phyloP scores from a whole-genome alignment of 2,113 vertebrate species.

The Sander lucioperca region DNA sequence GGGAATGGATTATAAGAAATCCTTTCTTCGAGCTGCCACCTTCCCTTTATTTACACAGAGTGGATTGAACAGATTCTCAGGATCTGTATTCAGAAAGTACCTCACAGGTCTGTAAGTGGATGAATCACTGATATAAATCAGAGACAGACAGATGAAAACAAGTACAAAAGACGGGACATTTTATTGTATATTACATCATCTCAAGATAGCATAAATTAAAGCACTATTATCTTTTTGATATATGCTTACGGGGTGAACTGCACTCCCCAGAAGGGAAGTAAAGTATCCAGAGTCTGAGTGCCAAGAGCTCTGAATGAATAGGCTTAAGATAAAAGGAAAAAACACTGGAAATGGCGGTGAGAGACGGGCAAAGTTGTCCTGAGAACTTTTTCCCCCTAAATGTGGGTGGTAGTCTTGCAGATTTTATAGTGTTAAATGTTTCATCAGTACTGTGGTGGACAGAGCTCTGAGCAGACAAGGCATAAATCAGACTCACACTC shows the following conservation, averaged over 20 bases:
- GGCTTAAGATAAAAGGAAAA: neutral
- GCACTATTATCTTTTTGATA: conserved; percentile 43
- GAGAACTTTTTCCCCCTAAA: neutral
- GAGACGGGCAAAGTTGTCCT: neutral
- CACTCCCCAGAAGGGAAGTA: conserved; percentile 13
- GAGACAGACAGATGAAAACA: conserved; percentile 46
- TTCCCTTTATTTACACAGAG: neutral
- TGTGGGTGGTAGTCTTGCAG: conserved; percentile 24
- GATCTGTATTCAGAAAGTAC: neutral
- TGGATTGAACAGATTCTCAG: neutral
- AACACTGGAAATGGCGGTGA: neutral
- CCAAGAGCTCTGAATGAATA: conserved; percentile 3
- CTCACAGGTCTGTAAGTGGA: neutral
- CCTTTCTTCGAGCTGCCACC: neutral
- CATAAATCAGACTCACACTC: conserved; percentile 29
- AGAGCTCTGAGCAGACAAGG: conserved; percentile 39
- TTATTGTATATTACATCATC: conserved; percentile 51
- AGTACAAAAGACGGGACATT: conserved; percentile 21
- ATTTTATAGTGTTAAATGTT: conserved; percentile 64
- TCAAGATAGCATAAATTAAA: conserved; percentile 25
- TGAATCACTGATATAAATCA: conserved; percentile 35
- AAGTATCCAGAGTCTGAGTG: neutral
- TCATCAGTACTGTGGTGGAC: conserved; percentile 52
- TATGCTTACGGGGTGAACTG: conserved; percentile 15
- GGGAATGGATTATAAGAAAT: neutral